Evolutionary conservation across 2,797 vertebrate species (phyloP).

Genomic region (Vultur gryphus): DNA sequence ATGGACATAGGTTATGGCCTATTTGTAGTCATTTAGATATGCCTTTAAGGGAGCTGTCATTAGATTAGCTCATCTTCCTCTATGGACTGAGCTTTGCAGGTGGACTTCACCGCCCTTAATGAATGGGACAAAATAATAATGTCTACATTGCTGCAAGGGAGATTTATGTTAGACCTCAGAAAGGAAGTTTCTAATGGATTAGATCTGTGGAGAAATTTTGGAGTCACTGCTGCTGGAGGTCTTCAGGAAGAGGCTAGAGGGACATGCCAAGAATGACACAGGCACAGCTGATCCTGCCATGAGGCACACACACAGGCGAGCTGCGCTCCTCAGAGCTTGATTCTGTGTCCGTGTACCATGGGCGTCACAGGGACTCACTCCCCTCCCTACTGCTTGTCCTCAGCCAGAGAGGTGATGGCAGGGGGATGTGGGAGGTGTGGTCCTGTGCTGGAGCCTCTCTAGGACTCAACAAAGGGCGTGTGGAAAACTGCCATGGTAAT

Average conservation of each 20-base stretch:
- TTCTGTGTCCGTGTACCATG: fast-evolving
- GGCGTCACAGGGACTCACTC: fast-evolving
- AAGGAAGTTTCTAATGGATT: neutral
- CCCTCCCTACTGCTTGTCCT: neutral
- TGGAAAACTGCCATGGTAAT: neutral
- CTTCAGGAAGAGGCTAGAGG: neutral
- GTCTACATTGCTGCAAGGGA: neutral
- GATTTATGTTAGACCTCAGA: neutral
- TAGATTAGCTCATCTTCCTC: neutral
- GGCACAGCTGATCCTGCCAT: neutral
- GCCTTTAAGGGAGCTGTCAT: neutral
- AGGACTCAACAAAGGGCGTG: fast-evolving
- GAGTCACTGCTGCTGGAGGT: neutral
- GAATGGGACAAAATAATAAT: neutral
- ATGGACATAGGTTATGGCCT: neutral
- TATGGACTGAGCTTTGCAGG: neutral
- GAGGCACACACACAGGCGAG: fast-evolving
- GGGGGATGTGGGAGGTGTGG: neutral
- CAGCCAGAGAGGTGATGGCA: fast-evolving
- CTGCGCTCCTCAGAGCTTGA: neutral
- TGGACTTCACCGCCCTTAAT: neutral
- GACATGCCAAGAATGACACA: neutral
- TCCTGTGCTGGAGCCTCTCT: neutral
- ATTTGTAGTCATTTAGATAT: neutral
- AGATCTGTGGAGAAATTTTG: neutral